Evolutionary conservation across 2,888 invertebrate species (phyloP).

Genomic region (Hecatera dysodea): DNA sequence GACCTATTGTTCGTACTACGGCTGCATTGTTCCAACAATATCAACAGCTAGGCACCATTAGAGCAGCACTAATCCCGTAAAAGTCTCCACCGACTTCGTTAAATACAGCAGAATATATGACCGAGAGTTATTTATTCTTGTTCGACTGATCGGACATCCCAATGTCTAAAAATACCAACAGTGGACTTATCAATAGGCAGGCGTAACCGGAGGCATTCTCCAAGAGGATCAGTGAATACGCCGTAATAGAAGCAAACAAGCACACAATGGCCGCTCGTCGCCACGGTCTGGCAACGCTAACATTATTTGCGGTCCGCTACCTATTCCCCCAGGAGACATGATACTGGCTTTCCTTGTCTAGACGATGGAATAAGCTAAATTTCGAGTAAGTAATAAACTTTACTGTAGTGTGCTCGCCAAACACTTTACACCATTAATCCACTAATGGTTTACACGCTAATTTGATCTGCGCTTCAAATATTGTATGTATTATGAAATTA

Average conservation of each 20-base stretch:
- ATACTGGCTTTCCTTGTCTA: constrained; percentile 82
- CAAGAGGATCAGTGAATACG: constrained; percentile 64
- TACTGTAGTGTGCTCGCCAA: constrained; percentile 6
- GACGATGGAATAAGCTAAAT: constrained; percentile 74
- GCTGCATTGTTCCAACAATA: constrained; percentile 8
- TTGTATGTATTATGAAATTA: constrained; percentile 32
- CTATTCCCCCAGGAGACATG: constrained; percentile 80
- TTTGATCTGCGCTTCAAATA: constrained; percentile 28
- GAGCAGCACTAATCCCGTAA: background rate
- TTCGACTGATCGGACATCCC: background rate
- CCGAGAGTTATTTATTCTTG: background rate
- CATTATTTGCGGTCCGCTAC: constrained; percentile 86
- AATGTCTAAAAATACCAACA: constrained; percentile 9
- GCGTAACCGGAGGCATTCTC: constrained; percentile 51
- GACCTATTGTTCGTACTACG: background rate
- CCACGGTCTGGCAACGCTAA: constrained; percentile 84
- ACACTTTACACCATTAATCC: constrained; percentile 46
- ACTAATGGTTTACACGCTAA: constrained; percentile 54
- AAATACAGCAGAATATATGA: background rate
- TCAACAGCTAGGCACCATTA: constrained; percentile 9
- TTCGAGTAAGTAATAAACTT: constrained; percentile 43
- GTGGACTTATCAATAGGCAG: constrained; percentile 45
- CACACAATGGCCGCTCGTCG: constrained; percentile 75
- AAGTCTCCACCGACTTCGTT: background rate
- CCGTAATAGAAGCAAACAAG: constrained; percentile 69